Base-by-base conservation (phyloP, 1,140 invertebrate genomes). In the Hestina assimilis region DNA sequence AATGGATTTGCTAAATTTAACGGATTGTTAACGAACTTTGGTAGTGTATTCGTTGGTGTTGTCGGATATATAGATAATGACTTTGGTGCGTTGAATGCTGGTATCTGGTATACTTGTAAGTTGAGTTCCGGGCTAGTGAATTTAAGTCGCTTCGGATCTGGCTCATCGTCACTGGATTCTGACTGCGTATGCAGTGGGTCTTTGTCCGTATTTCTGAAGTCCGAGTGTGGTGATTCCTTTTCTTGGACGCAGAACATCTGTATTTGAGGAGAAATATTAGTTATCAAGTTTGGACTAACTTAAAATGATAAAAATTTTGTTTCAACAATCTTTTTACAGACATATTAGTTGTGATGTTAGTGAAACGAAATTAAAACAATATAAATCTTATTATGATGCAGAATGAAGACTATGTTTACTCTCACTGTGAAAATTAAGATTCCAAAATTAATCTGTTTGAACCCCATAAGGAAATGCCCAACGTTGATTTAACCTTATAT, bases 171-270 rank as follows among this genome's bases (percentile, higher is more conserved):
- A 20, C 80, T 83, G 0, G 79, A 79, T 4, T 83, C 79, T 3
- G 79, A 71, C 24, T 70, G 71, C 4, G 54, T 59, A 23, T 56
- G 63, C 0, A 87, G 53, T 0, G 84, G 84, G 19, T 87, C 84
- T 21, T 79, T 75, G 6, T 87, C 82, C 1, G 59, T 20, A 4
- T 45, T 63, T 4, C 66, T 52, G 48, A 84, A 83, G 4, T 80
- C 75, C 0, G 59, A 50, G 40, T 72, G 77, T 3, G 67, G 63
- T 14, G 66, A 55, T 1, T 85, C 80, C 0, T 66, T 69, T 52
- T 87, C 82, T 78, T 87, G 84, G 6, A 87, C 40, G 46, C 84
- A 87, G 51, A 85, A 85, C 84, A 87, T 87, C 84, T 87, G 79
- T 14, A 79, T 81, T 24, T 17, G n/a, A 21, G 2, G 20, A 29